Evolutionary conservation across 2,797 vertebrate genomes (phyloP).

Genomic region (Phoeniculus purpureus): DNA sequence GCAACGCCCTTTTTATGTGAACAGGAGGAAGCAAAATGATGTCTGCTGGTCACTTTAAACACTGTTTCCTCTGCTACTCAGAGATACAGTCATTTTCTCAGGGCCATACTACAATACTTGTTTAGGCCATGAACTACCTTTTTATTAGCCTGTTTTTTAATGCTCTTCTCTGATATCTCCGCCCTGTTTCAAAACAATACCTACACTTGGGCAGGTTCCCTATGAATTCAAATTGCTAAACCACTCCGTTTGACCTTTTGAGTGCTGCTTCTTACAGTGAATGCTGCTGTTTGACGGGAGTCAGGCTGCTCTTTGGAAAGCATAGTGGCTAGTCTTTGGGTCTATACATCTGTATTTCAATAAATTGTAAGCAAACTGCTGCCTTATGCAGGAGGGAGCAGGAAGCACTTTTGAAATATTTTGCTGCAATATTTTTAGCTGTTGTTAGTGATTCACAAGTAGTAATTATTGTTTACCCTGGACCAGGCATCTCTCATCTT

Average conservation of each 20-base stretch:
- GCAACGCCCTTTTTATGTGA: background rate
- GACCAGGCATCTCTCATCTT: background rate
- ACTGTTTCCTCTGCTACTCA: background rate
- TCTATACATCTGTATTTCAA: rapidly evolving
- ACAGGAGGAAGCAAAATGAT: background rate
- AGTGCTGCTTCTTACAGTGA: background rate
- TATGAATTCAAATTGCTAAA: background rate
- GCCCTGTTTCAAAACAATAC: background rate
- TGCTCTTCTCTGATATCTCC: background rate
- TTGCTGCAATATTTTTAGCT: background rate
- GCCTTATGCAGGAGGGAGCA: background rate
- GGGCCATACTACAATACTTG: background rate
- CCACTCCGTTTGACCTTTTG: background rate
- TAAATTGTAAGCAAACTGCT: background rate
- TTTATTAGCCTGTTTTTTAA: background rate
- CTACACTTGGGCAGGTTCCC: background rate
- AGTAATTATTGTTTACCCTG: background rate
- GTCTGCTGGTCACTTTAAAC: background rate
- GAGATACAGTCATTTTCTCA: background rate
- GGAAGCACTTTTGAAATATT: background rate
- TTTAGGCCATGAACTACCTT: background rate
- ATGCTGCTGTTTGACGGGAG: background rate
- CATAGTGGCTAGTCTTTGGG: background rate
- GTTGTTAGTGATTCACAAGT: background rate
- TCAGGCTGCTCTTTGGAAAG: background rate